Evolutionary conservation across 2,113 vertebrate genomes (phyloP).

Genomic region (Rissa tridactyla): DNA sequence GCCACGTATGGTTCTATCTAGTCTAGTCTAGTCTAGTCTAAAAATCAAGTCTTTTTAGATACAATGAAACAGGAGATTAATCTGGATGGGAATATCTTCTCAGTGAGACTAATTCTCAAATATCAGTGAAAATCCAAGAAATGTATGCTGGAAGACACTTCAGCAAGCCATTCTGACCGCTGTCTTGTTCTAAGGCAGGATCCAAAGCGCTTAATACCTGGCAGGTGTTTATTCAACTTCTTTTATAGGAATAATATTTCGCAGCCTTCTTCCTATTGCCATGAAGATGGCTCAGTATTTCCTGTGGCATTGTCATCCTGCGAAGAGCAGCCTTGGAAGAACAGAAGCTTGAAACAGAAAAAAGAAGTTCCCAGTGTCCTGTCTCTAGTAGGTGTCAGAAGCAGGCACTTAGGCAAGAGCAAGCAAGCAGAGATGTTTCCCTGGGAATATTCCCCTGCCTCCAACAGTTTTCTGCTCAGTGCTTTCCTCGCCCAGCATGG

Average conservation of each 20-base stretch:
- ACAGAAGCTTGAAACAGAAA: not conserved
- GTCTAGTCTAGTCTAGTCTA: not conserved
- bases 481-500: not conserved
- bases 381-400: not conserved
- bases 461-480: not conserved
- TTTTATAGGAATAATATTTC: not conserved
- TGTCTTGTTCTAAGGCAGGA: not conserved
- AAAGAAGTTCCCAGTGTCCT: not conserved
- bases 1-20: not conserved
- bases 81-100: not conserved
- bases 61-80: not conserved
- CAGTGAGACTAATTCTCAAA: not conserved
- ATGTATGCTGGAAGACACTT: not conserved
- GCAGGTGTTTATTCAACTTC: not conserved
- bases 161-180: not conserved
- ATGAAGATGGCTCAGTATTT: not conserved
- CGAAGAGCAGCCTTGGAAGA: not conserved
- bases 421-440: not conserved
- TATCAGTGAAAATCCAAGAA: not conserved
- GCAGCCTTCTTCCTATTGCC: not conserved
- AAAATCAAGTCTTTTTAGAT: not conserved
- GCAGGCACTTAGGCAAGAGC: not conserved
- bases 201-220: not conserved
- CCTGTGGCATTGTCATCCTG: not conserved
- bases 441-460: not conserved